Evolutionary conservation across 2,797 vertebrate species (phyloP).

Genomic region (Hypotaenidia philippensis): DNA sequence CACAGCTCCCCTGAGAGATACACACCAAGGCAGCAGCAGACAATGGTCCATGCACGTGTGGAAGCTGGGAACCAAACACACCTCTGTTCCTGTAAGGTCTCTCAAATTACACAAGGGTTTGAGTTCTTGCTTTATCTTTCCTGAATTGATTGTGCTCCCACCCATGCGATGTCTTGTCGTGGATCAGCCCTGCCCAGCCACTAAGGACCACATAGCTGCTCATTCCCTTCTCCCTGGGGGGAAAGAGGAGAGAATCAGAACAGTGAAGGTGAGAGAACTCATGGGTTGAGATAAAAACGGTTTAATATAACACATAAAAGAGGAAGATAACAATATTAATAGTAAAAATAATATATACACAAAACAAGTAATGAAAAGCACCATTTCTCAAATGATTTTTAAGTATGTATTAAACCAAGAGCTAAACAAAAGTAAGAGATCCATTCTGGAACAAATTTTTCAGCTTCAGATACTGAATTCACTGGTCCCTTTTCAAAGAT

Average conservation of each 20-base stretch:
- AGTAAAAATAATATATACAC: too few species aligned
- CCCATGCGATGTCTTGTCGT: too few species aligned
- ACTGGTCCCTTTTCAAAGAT: neutral
- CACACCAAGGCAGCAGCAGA: neutral
- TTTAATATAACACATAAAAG: too few species aligned
- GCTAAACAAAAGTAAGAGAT: neutral
- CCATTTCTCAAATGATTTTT: neutral
- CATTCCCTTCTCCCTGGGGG: too few species aligned
- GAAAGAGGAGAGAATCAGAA: too few species aligned
- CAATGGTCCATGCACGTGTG: neutral
- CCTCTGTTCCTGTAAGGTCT: neutral
- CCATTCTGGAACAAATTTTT: neutral
- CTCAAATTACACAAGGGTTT: neutral
- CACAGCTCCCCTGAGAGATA: rapidly evolving
- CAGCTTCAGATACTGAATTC: neutral
- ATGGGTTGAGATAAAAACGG: too few species aligned
- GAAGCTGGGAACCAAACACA: neutral
- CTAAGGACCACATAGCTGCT: too few species aligned
- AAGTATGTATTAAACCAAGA: neutral
- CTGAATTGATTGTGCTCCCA: neutral
- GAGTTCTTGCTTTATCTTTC: neutral
- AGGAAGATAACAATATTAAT: too few species aligned
- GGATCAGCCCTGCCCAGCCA: too few species aligned
- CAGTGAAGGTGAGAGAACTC: too few species aligned
- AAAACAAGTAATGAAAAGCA: too few species aligned